Base-by-base conservation (phyloP, 2,888 invertebrate species). In the Cheilosia urbana region DNA sequence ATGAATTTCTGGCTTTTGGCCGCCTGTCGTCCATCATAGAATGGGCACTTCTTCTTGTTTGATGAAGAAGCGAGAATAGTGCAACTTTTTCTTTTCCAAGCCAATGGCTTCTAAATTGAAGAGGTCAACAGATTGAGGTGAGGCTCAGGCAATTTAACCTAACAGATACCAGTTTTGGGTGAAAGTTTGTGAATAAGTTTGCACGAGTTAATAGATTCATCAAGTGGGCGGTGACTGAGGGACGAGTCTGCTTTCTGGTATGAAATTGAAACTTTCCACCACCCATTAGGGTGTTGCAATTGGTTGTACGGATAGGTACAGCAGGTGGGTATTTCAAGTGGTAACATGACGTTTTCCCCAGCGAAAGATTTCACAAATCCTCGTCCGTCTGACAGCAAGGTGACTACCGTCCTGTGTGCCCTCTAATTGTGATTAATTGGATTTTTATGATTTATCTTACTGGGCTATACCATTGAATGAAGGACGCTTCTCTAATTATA, bases 41-140 rank as follows among this genome's bases (percentile, higher is more conserved):
- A 11, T 19, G 49, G 2, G 4, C 27, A 27, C 6, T 27, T 27
- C 13, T 51, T 51, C 21, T 24, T 51, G 3, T 24, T 24, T 37
- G 37, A 13, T 13, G 37, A 37, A 37, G 37, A 37, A 37, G 37
- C 37, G 37, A 37, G 37, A 37, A 37, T 37, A 13, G 37, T 37
- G 37, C 37, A 37, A 13, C 37, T 13, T 24, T 62, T 53, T 53
- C 42, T 11, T 57, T 65, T 49, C 53, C 51, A 27, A 42, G 30
- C 51, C 49, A 58, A 58, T 17, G 65, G 55, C 21, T 69, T 68
- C 78, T 79, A 60, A 76, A 75, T 71, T 65, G 71, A 66, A 57
- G 60, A 49, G 79, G 84, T 84, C 79, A 84, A 47, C 78, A 17
- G 58, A 75, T 84, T 79, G 79, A 75, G 84, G 75, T 84, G 75